phyloP scores from a whole-genome alignment of 2,797 vertebrate species.

The Pseudochaenichthys georgianus region DNA sequence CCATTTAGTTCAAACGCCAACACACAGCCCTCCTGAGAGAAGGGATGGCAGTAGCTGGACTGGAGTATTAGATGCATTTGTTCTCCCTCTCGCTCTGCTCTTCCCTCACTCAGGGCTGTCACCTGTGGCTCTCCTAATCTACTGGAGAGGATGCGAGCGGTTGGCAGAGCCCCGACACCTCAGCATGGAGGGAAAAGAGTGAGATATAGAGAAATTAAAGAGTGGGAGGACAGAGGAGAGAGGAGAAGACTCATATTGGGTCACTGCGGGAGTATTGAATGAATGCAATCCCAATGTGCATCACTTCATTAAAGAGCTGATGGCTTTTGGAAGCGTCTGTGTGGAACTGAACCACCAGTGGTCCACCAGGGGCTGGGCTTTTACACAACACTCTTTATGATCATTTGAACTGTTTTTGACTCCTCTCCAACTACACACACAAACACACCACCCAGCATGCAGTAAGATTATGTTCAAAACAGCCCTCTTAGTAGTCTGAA shows the following conservation, averaged over 20 bases:
- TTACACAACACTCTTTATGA: constrained; percentile 21
- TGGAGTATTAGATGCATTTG: constrained; percentile 56
- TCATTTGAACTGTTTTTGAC: constrained; percentile 41
- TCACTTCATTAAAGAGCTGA: constrained; percentile 66
- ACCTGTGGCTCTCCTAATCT: constrained; percentile 71
- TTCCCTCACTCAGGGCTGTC: constrained; percentile 41
- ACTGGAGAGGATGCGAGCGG: constrained; percentile 40
- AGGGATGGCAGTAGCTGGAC: constrained; percentile 22
- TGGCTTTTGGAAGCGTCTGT: constrained; percentile 49
- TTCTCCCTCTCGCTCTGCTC: constrained; percentile 36
- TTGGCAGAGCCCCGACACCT: constrained; percentile 44
- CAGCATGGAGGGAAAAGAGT: constrained; percentile 27
- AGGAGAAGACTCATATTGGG: constrained; percentile 34
- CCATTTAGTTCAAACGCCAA: constrained; percentile 63
- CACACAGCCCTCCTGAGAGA: constrained; percentile 51
- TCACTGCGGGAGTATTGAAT: constrained; percentile 60
- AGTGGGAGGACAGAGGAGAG: constrained; percentile 47
- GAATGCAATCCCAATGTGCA: constrained; percentile 48
- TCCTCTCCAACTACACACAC: constrained; percentile 7
- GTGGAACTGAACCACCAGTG: constrained; percentile 51
- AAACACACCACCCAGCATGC: constrained; percentile 12
- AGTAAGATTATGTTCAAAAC: constrained; percentile 12
- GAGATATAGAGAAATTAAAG: constrained; percentile 44
- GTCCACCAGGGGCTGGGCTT: constrained; percentile 28
- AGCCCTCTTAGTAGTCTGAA: background rate